These are phyloP conservation scores for Hippopotamus amphibius DNA, from an alignment of 2,113 vertebrate genomes.

Conservation along the genomic window DNA sequence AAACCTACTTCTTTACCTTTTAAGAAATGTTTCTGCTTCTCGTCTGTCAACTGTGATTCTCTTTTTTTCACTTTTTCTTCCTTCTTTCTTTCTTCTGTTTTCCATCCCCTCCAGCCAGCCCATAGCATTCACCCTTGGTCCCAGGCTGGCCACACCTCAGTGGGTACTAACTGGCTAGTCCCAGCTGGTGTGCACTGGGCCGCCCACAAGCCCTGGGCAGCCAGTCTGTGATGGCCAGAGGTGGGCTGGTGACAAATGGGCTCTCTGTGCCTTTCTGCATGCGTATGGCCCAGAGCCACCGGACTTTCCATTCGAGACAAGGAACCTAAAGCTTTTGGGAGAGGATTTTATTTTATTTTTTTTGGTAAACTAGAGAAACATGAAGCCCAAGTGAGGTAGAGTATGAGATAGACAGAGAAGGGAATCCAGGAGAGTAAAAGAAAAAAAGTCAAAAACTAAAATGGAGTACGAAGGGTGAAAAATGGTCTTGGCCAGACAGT, in stretches of 20 bases:
- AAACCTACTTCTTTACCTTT: not conserved
- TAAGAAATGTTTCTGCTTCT: not conserved
- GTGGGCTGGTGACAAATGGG: slow-evolving; percentile 26
- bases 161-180: slow-evolving; percentile 20
- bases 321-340: slow-evolving; percentile 5
- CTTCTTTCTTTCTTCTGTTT: not conserved
- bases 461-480: not conserved
- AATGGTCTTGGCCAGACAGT: not conserved
- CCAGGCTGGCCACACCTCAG: not conserved
- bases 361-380: slow-evolving; percentile 38
- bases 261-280: slow-evolving; percentile 67
- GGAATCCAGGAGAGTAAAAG: not conserved
- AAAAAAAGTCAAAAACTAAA: slow-evolving; percentile 24
- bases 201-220: slow-evolving; percentile 17
- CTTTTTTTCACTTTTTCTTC: not conserved
- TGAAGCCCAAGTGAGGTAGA: not conserved
- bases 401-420: slow-evolving; percentile 4
- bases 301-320: not conserved
- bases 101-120: not conserved
- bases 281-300: not conserved
- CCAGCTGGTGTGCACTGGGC: slow-evolving; percentile 59
- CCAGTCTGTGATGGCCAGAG: slow-evolving; percentile 50
- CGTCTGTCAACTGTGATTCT: not conserved
- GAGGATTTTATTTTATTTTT: not conserved
- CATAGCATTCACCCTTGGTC: fast-evolving